Evolutionary conservation across 2,113 vertebrate genomes (phyloP), one percentile per base, ranked within the genome.

Genomic region (Caranx ignobilis): DNA sequence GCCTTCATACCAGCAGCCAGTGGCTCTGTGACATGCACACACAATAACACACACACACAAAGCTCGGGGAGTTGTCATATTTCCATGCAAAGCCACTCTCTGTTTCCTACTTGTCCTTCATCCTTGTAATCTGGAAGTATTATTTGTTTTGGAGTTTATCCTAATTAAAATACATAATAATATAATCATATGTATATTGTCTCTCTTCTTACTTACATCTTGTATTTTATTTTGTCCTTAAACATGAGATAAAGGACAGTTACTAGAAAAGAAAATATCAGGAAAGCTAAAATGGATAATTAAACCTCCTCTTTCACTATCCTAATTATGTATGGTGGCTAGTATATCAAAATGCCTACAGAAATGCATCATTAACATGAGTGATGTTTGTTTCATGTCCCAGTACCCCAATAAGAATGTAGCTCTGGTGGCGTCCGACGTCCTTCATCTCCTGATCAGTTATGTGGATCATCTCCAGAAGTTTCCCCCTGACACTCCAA

Each of bases 331-430:
- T 50, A 50, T 21, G 3, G 8, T 21, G 9, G n/a, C n/a, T 54
- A 15, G 1, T 26, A 26, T 26, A 26, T 26, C 1, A 26, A 26
- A 26, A 26, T 26, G 26, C 26, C 26, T 26, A 26, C 26, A 26
- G 26, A 26, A 26, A 26, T 26, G 26, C 26, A 54, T 52, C 8
- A 75, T 35, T 54, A 54, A 81, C 57, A n/a, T 39, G 18, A 52
- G 10, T 61, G 5, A 4, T 60, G 9, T 83, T 6, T 83, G 7
- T 85, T 73, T 83, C 45, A 59, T 72, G 84, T 3, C 88, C 21
- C 84, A 99, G 98, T 99, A 99, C 89, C 95, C 97, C 52, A 99
- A 99, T 94, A 99, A 99, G 95, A 96, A 93, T 2, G 98, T 99
- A 13, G 98, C 98, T 2, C 95, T 99, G 52, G 97, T 99, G 79